Base-by-base conservation (phyloP, 2,888 invertebrate genomes). In the Pristionchus mayeri region DNA sequence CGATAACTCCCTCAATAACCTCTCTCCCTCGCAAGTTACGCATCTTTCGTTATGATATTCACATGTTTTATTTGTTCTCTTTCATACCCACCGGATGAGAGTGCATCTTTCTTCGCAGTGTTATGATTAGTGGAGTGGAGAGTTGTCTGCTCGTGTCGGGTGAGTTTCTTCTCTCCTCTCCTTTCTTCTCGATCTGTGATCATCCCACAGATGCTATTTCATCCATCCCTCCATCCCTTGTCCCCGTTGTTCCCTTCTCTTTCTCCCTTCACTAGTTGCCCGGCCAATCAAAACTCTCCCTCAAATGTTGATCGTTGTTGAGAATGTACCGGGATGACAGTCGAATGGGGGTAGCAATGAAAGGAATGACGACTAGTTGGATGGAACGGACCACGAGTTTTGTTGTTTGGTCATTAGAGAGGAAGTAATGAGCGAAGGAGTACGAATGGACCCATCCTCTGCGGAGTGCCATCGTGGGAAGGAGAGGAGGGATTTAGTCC, bases 241-340 rank as follows among this genome's bases (percentile, higher is more conserved):
- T 52, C 78, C 84, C 13, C 83, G 52, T 57, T 63, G 76, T 57
- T 34, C 57, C 37, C 34, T 75, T 84, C 44, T 71, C 81, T 78
- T 84, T 81, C 48, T 83, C 78, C 75, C 84, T 18, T 63, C 85
- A 85, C 85, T 83, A 84, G 86, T 85, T 63, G 30, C 16, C 11
- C 13, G 30, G 16, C 30, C 63, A 63, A 63, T 63, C 63, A 63
- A 63, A 63, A 63, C 30, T 63, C 27, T 63, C 63, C 63, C 63
- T 63, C 63, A 63, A 63, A 63, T 63, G 63, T 30, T 63, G 63
- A 63, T 63, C 16, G 34, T 63, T 63, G 63, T 63, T 63, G 63
- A 63, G 63, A 63, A 63, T 34, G 63, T 63, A 34, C 63, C 63
- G 34, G 63, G 63, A 63, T 30, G 63, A 63, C 63, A 27, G 63